Evolutionary conservation across 2,888 invertebrate genomes (phyloP).

Genomic region (Oscheius sp.): DNA sequence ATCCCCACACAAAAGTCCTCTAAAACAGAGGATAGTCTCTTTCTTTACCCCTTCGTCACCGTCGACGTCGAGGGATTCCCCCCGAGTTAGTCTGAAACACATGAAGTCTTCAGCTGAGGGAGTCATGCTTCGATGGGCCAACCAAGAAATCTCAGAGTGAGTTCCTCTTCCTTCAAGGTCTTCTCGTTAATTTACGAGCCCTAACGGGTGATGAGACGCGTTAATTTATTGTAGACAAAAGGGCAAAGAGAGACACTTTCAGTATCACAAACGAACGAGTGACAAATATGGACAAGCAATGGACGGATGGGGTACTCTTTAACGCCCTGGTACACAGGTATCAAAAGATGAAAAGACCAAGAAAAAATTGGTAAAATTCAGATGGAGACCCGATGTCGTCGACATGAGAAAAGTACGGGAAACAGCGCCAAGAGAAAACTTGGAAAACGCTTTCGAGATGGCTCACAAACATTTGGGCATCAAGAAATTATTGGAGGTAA

Average conservation of each 20-base stretch:
- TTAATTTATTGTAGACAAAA: not conserved
- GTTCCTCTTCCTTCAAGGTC: constrained; percentile 23
- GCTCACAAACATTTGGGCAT: constrained; percentile 71
- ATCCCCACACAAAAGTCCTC: constrained; percentile 30
- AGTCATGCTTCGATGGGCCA: constrained; percentile 71
- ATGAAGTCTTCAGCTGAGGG: constrained; percentile 63
- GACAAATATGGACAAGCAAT: constrained; percentile 71
- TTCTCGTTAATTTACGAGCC: constrained; percentile 19
- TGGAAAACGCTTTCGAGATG: constrained; percentile 70
- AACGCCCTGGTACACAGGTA: constrained; percentile 68
- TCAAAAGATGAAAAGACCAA: not conserved
- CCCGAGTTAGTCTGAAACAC: constrained; percentile 46
- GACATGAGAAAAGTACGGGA: constrained; percentile 65
- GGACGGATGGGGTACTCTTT: constrained; percentile 72
- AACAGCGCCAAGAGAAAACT: constrained; percentile 64
- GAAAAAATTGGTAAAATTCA: constrained; percentile 22
- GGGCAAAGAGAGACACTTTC: not conserved
- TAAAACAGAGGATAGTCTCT: constrained; percentile 48
- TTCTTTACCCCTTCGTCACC: constrained; percentile 51
- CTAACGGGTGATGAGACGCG: not conserved
- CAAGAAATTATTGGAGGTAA: constrained; percentile 49
- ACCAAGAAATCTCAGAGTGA: constrained; percentile 67
- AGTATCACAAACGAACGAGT: constrained; percentile 44
- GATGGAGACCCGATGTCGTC: constrained; percentile 70
- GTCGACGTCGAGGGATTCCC: constrained; percentile 36